These are phyloP conservation scores for Hypanus sabinus DNA, from an alignment of 2,113 vertebrate genomes.

Conservation along the genomic window DNA sequence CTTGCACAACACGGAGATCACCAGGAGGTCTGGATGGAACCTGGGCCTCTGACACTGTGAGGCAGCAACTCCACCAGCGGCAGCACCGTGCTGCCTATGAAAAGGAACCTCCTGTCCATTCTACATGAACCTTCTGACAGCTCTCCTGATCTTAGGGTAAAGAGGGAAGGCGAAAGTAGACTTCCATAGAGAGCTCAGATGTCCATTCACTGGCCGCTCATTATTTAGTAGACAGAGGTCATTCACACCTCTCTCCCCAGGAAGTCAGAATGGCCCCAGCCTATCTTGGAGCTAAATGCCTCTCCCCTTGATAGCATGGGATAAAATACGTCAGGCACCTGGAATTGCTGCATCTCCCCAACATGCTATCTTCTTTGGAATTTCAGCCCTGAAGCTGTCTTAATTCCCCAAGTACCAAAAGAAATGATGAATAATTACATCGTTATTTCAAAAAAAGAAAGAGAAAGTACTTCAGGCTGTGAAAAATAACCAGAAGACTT, in stretches of 20 bases:
- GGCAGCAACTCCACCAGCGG: too few species aligned
- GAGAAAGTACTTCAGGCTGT: not conserved
- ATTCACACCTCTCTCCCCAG: not conserved
- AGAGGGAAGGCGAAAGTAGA: not conserved
- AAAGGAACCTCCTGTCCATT: not conserved
- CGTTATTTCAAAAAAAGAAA: not conserved
- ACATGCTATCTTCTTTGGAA: not conserved
- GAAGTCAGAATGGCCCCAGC: not conserved
- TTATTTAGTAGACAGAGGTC: not conserved
- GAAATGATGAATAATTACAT: not conserved
- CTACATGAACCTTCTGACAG: not conserved
- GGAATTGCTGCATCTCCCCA: not conserved
- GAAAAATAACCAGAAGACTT: not conserved
- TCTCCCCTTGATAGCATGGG: not conserved
- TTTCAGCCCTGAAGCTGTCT: not conserved
- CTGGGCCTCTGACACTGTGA: too few species aligned
- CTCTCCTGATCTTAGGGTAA: not conserved
- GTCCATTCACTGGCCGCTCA: not conserved
- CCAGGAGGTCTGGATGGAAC: too few species aligned
- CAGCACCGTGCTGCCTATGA: too few species aligned
- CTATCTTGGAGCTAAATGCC: not conserved
- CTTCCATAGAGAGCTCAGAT: not conserved
- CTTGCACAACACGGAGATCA: too few species aligned
- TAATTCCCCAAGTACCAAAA: not conserved
- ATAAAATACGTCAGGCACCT: not conserved